Conservation (phyloP, 2,113 vertebrate genomes). For the Columbina picui region DNA sequence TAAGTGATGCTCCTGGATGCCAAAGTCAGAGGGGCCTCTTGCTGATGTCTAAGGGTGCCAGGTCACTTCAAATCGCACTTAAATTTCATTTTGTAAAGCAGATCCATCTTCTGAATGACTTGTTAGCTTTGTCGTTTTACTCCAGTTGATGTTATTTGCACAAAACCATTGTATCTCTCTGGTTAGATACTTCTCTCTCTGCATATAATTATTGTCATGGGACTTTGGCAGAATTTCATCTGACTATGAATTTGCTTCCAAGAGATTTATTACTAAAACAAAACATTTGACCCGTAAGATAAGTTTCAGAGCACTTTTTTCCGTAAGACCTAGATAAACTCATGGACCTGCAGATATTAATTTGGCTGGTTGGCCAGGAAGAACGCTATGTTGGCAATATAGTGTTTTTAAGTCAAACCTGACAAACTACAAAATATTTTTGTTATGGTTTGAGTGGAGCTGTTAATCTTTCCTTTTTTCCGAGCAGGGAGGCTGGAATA, state of each 20-base stretch:
- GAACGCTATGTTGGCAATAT: rapidly evolving
- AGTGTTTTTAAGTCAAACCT: not conserved
- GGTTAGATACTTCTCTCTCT: not conserved
- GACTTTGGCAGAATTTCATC: not conserved
- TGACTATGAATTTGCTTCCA: not conserved
- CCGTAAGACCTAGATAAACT: not conserved
- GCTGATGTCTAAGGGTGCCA: not conserved
- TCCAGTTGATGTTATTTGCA: not conserved
- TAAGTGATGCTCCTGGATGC: not conserved
- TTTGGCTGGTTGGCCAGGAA: not conserved
- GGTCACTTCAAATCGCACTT: not conserved
- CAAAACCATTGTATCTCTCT: not conserved
- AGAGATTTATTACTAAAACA: not conserved
- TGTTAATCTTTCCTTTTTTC: not conserved
- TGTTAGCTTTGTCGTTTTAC: not conserved
- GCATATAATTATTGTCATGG: not conserved
- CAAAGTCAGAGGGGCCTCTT: not conserved
- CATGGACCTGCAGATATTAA: not conserved
- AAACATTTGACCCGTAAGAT: rapidly evolving
- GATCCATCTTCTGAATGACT: not conserved
- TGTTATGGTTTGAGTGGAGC: not conserved
- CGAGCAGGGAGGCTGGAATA: not conserved
- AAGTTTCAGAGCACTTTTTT: not conserved
- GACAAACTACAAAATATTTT: not conserved
- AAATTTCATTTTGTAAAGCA: not conserved